Percentiles rank a stretch among this genome's conserved stretches.
Evolutionary conservation across 2,888 invertebrate species (phyloP).

Genomic region (Meloe dianella): DNA sequence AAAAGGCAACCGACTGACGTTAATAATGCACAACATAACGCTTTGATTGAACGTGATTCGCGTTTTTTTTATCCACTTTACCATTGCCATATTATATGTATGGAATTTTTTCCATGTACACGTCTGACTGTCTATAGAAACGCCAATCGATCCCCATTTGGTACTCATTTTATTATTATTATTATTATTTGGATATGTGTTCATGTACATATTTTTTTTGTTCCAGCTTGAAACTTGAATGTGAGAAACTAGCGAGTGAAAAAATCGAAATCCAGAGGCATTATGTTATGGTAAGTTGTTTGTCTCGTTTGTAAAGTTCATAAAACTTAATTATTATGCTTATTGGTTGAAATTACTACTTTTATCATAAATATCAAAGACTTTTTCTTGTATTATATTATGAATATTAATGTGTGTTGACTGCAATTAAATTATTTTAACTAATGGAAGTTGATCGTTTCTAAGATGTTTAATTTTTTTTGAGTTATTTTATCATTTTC

Average conservation of each 20-base stretch:
- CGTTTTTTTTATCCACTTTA: slow-evolving; percentile 17
- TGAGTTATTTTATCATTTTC: neutral
- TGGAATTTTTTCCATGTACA: neutral
- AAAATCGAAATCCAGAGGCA: slow-evolving; percentile 99
- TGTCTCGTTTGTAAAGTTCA: neutral
- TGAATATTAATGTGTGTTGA: neutral
- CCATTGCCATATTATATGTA: neutral
- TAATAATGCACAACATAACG: slow-evolving; percentile 28
- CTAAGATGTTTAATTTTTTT: neutral
- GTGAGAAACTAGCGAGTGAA: slow-evolving; percentile 95
- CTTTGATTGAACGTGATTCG: slow-evolving; percentile 28
- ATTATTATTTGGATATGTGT: neutral
- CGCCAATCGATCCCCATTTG: slow-evolving; percentile 2
- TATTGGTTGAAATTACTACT: neutral
- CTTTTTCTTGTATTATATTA: neutral
- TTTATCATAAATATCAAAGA: neutral
- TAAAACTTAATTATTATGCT: slow-evolving; percentile 11
- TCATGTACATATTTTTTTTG: slow-evolving; percentile 42
- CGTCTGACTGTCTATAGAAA: neutral
- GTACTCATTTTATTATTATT: neutral
- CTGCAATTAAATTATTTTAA: neutral
- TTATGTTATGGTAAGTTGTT: slow-evolving; percentile 91
- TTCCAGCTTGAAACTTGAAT: slow-evolving; percentile 94
- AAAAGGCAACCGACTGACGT: slow-evolving; percentile 25
- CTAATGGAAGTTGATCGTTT: neutral